Evolutionary conservation across 2,888 invertebrate genomes (phyloP).

Genomic region (Argynnis bischoffii): DNA sequence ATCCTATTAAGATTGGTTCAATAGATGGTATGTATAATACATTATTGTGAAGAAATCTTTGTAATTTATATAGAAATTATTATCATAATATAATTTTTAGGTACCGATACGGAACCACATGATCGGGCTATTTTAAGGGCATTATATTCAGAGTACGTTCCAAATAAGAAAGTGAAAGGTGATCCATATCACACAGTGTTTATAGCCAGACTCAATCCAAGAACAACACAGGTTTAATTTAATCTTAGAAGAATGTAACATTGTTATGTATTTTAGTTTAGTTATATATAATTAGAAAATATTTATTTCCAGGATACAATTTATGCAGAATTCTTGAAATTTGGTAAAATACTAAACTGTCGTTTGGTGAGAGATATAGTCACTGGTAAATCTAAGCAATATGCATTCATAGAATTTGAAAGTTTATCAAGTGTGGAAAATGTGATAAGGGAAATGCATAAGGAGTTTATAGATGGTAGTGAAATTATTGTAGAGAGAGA

Average conservation of each 20-base stretch:
- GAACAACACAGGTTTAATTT: constrained; percentile 80
- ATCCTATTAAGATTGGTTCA: constrained; percentile 92
- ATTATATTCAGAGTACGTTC: constrained; percentile 84
- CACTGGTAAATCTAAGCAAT: constrained; percentile 91
- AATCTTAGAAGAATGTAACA: background rate
- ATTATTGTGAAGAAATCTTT: background rate
- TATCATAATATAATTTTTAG: constrained; percentile 46
- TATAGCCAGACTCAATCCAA: constrained; percentile 87
- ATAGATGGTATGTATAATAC: constrained; percentile 85
- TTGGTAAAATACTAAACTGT: constrained; percentile 85
- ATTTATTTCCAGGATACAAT: constrained; percentile 73
- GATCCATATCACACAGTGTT: constrained; percentile 88
- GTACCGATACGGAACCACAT: constrained; percentile 90
- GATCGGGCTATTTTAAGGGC: constrained; percentile 90
- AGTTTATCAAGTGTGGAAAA: constrained; percentile 81
- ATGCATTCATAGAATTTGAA: constrained; percentile 93
- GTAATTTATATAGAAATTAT: background rate
- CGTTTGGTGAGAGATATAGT: constrained; percentile 89
- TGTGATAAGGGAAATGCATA: constrained; percentile 84
- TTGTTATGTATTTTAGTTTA: no score
- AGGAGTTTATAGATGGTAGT: constrained; percentile 84
- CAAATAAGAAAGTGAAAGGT: constrained; percentile 85
- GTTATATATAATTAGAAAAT: background rate
- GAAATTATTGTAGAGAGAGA: constrained; percentile 89
- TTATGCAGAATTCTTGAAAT: constrained; percentile 81